Percentiles rank a stretch among this genome's conserved stretches.
Evolutionary conservation across 1,140 invertebrate species (phyloP).

Genomic region (Leptoteleia sp.): DNA sequence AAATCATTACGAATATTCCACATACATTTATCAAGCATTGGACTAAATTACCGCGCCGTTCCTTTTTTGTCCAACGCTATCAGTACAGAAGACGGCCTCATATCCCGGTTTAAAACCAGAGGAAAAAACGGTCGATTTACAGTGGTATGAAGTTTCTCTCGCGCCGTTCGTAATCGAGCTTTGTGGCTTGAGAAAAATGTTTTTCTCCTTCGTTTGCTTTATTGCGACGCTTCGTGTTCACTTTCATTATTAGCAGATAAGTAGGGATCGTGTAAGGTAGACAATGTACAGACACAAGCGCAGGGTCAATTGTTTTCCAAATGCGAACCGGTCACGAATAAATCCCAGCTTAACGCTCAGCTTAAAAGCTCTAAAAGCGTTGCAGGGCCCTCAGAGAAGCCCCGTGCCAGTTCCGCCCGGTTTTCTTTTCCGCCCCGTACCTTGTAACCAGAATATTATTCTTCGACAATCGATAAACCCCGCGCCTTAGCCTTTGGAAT

Average conservation of each 20-base stretch:
- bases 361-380: constrained; percentile 77
- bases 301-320: constrained; percentile 74
- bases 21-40: constrained; percentile 34
- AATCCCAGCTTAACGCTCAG: constrained; percentile 75
- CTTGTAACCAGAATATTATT: constrained; percentile 58
- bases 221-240: constrained; percentile 48
- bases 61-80: constrained; percentile 43
- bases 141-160: constrained; percentile 42
- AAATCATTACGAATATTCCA: constrained; percentile 42
- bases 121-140: constrained; percentile 47
- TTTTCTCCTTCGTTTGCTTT: constrained; percentile 58
- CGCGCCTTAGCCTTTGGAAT: constrained; percentile 1
- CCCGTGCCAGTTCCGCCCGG: constrained; percentile 59
- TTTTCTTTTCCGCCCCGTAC: constrained; percentile 41
- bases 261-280: constrained; percentile 59
- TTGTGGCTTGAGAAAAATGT: constrained; percentile 60
- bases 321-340: constrained; percentile 76
- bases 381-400: constrained; percentile 52
- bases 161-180: constrained; percentile 50
- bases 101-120: constrained; percentile 50
- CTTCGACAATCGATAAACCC: constrained; percentile 49
- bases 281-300: constrained; percentile 54
- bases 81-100: constrained; percentile 48
- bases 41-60: constrained; percentile 46
- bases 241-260: constrained; percentile 61